Base-by-base conservation (phyloP, 2,797 vertebrate genomes). In the Pseudochromis fuscus region DNA sequence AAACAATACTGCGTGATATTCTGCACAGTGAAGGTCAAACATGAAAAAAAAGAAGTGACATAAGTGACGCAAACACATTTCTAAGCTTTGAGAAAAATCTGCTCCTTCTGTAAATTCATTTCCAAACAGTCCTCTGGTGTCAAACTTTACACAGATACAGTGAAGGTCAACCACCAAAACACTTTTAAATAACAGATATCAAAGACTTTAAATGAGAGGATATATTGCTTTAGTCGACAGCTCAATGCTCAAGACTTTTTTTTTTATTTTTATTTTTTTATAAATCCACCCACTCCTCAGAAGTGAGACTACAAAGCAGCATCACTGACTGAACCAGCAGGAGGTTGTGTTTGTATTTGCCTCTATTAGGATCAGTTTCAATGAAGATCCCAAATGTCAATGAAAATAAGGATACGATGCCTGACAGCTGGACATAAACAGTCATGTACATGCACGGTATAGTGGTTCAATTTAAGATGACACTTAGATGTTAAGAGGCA, bases 1-100 rank as follows among this genome's bases (percentile, higher is more conserved):
- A 49, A 49, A 27, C 24, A 9, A 2, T 64, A 1, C 25, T 30
- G 30, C 37, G 19, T 8, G 38, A 21, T 37, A 52, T 42, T 64
- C 48, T 42, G 37, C 27, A 19, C 40, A 64, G 61, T 5, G 37
- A 52, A 64, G 48, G 37, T 40, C 11, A 13, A 25, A 31, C 15
- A 3, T 64, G 13, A n/a, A 52, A 42, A 28, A 24, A 10, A 38
- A n/a, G 40, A 38, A n/a, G 40, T 37, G 19, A 1, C 28, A 33
- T 1, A n/a, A n/a, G n/a, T 33, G 42, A 30, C 28, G 13, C 4
- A 18, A 15, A 38, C 12, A 38, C 28, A 25, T 35, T 31, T 46
- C 18, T 18, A 15, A 18, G 31, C 24, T 38, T 33, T 19, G 18
- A 50, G 24, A 63, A 50, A 30, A 38, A 31, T 2, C 21, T 16